Evolutionary conservation across 2,113 vertebrate species (phyloP).

Genomic region (Scalopus aquaticus): DNA sequence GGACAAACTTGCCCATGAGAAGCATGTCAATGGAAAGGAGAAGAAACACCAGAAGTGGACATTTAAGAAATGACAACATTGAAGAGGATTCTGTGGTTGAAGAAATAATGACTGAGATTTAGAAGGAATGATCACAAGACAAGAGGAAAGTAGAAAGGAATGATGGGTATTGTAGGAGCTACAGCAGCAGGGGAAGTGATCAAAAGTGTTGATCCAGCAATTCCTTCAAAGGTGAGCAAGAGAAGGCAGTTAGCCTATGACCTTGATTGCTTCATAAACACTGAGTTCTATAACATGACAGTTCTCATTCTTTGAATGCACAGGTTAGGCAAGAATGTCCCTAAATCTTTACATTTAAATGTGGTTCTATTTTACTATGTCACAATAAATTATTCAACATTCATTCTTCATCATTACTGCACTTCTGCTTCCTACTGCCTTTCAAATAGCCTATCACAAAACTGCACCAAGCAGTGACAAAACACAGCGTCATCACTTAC

Average conservation of each 20-base stretch:
- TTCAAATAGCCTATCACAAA: background rate
- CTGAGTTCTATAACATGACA: background rate
- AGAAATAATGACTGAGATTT: background rate
- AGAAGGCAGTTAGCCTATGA: no score
- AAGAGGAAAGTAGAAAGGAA: background rate
- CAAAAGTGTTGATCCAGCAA: background rate
- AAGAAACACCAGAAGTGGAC: background rate
- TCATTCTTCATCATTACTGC: background rate
- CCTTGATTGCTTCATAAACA: background rate
- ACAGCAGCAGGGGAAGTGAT: background rate
- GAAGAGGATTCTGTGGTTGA: background rate
- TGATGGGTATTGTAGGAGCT: background rate
- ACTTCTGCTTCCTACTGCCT: background rate
- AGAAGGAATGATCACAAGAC: background rate
- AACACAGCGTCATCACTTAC: background rate
- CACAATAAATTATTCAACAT: background rate
- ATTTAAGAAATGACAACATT: background rate
- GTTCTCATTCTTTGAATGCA: background rate
- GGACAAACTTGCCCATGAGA: background rate
- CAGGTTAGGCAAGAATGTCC: background rate
- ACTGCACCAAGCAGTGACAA: background rate
- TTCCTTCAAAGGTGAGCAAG: background rate
- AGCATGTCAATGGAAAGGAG: background rate
- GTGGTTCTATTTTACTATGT: background rate
- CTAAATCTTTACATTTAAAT: background rate